Percentiles rank a stretch among this genome's conserved stretches.
These are phyloP conservation scores for Cryptotermes secundus DNA, from an alignment of 1,140 invertebrate genomes.

Conservation along the genomic window DNA sequence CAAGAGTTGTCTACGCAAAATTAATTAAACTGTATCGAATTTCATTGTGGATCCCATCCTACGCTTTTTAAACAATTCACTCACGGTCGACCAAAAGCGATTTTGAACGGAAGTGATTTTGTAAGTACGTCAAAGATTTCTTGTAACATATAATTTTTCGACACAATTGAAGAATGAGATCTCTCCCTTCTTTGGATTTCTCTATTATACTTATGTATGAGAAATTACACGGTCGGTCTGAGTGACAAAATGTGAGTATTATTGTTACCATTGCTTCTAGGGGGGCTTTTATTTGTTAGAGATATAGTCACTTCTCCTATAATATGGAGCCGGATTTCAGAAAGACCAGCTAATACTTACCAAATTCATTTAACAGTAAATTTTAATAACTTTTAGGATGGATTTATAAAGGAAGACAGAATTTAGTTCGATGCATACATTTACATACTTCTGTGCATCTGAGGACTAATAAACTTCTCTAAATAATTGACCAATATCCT, in stretches of 20 bases:
- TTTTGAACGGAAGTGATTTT: neutral
- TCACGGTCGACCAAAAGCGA: neutral
- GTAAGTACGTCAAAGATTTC: conserved; percentile 2
- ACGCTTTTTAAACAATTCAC: neutral
- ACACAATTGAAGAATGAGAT: conserved; percentile 2
- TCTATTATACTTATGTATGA: neutral
- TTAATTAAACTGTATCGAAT: neutral
- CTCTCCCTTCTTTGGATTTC: neutral
- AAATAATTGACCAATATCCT: too few relatives aligned
- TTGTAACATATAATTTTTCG: conserved; percentile 12
- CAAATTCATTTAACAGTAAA: too few relatives aligned
- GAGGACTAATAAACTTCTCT: too few relatives aligned
- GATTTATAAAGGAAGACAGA: too few relatives aligned
- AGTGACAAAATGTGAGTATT: neutral
- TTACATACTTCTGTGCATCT: too few relatives aligned
- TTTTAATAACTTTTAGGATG: too few relatives aligned
- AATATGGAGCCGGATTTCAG: neutral
- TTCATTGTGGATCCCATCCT: neutral
- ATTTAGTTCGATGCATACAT: too few relatives aligned
- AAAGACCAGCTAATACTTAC: too few relatives aligned
- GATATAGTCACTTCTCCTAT: neutral
- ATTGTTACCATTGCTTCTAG: neutral
- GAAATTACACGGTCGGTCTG: conserved; percentile 4
- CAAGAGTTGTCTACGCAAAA: neutral
- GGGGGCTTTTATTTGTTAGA: neutral